These are phyloP conservation scores for Galemys pyrenaicus DNA, from an alignment of 2,113 vertebrate genomes.

Conservation along the genomic window DNA sequence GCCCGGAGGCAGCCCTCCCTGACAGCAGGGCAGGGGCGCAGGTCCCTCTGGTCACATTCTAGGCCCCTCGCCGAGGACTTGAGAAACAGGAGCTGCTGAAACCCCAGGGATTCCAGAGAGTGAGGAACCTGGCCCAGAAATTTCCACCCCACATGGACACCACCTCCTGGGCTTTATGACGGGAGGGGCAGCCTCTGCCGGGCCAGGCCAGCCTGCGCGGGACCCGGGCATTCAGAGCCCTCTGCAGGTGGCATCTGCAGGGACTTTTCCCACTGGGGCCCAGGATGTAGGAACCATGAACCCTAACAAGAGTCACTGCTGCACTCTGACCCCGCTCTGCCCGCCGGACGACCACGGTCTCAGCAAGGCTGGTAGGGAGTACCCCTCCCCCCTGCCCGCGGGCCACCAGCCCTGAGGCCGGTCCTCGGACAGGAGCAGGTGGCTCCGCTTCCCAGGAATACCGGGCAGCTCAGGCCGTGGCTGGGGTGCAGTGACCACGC, in stretches of 20 bases:
- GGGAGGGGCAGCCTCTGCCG: background rate
- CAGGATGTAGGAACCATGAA: background rate
- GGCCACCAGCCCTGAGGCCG: no score
- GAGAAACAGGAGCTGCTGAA: background rate
- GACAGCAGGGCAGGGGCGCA: background rate
- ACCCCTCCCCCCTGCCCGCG: no score
- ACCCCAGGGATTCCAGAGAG: background rate
- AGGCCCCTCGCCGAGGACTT: background rate
- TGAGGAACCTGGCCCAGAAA: background rate
- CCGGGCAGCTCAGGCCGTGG: background rate
- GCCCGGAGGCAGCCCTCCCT: background rate
- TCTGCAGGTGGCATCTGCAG: background rate
- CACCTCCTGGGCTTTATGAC: background rate
- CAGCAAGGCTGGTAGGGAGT: no score
- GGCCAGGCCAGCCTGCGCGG: background rate
- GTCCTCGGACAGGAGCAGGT: rapidly evolving
- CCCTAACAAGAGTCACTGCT: background rate
- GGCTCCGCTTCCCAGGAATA: background rate
- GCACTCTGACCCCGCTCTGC: background rate
- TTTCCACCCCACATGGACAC: background rate
- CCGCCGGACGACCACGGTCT: background rate
- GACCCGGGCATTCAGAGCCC: background rate
- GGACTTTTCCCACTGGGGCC: background rate
- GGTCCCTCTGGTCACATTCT: no score
- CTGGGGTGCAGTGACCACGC: rapidly evolving